These are phyloP conservation scores for Esperia sulphurella DNA, from an alignment of 2,888 invertebrate genomes.

Conservation along the genomic window DNA sequence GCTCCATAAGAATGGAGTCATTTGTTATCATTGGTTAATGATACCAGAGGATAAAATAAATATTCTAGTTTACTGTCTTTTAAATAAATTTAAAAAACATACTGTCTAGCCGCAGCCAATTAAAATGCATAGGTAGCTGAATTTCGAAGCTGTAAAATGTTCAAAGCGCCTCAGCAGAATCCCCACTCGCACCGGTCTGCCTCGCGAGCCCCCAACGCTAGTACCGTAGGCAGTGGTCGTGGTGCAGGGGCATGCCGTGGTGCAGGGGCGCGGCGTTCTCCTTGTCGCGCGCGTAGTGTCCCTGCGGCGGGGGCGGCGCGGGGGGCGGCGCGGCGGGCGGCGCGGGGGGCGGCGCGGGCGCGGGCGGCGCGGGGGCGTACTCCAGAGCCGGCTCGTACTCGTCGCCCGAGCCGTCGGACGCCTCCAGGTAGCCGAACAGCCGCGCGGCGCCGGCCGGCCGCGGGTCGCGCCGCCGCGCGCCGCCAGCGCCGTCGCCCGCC, in stretches of 20 bases:
- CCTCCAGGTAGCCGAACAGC: constrained; percentile 86
- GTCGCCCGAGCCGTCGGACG: constrained; percentile 84
- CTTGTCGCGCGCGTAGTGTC: constrained; percentile 17
- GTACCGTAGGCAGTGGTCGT: constrained; percentile 71
- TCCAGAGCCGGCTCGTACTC: constrained; percentile 56
- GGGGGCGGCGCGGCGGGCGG: constrained; percentile 17
- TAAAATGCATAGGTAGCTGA: no score
- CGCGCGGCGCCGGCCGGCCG: constrained; percentile 80
- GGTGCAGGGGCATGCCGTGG: constrained; percentile 55
- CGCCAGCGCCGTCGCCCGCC: constrained; percentile 34
- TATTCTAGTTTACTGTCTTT: no score
- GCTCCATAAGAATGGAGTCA: no score
- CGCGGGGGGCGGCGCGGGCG: constrained; percentile 16
- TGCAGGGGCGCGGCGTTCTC: constrained; percentile 34
- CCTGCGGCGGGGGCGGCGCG: constrained; percentile 14
- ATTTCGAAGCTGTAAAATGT: no score
- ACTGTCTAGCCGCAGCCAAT: no score
- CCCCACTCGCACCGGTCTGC: no score
- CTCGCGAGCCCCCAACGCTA: constrained; percentile 18
- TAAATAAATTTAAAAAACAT: no score
- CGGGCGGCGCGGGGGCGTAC: constrained; percentile 29
- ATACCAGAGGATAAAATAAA: no score
- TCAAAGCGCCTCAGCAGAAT: no score
- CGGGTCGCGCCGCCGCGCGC: constrained; percentile 33
- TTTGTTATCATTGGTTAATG: no score